phyloP scores from a whole-genome alignment of 2,797 vertebrate species.

The Thripadectes ignobilis region DNA sequence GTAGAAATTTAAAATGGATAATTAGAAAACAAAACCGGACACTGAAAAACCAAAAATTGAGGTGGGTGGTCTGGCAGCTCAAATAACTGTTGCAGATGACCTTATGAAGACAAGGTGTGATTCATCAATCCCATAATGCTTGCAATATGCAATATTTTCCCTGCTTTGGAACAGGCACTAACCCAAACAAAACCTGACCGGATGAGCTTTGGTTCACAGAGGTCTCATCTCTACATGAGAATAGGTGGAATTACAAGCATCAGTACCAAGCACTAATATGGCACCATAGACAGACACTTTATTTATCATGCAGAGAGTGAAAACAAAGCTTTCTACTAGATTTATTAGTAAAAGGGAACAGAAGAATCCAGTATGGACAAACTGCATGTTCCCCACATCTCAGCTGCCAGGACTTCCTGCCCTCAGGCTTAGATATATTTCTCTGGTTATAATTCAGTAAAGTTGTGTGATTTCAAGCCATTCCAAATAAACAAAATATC shows the following conservation, averaged over 20 bases:
- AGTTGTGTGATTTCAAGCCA: slow-evolving; percentile 56
- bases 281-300: slow-evolving; percentile 37
- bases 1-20: not conserved
- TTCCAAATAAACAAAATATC: slow-evolving; percentile 54
- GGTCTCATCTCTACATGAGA: slow-evolving; percentile 42
- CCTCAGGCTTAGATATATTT: slow-evolving; percentile 53
- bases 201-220: slow-evolving; percentile 30
- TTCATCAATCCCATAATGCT: slow-evolving; percentile 37
- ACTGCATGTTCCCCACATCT: slow-evolving; percentile 27
- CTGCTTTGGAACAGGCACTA: not conserved
- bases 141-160: slow-evolving; percentile 7
- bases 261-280: not conserved
- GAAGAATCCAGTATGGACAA: slow-evolving; percentile 55
- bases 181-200: slow-evolving; percentile 57
- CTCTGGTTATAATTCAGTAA: slow-evolving; percentile 57
- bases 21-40: slow-evolving; percentile 10
- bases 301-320: slow-evolving; percentile 54
- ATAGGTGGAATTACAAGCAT: slow-evolving; percentile 13
- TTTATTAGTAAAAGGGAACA: slow-evolving; percentile 60
- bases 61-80: slow-evolving; percentile 42
- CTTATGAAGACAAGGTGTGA: slow-evolving; percentile 8
- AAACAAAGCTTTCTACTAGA: slow-evolving; percentile 58
- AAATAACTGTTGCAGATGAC: slow-evolving; percentile 15
- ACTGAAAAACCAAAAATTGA: slow-evolving; percentile 13
- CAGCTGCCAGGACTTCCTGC: slow-evolving; percentile 60